Evolutionary conservation across 30 jellyfish, hydroid and myxozoan genomes (phyloP).

Genomic region (Rhopilema esculentum): DNA sequence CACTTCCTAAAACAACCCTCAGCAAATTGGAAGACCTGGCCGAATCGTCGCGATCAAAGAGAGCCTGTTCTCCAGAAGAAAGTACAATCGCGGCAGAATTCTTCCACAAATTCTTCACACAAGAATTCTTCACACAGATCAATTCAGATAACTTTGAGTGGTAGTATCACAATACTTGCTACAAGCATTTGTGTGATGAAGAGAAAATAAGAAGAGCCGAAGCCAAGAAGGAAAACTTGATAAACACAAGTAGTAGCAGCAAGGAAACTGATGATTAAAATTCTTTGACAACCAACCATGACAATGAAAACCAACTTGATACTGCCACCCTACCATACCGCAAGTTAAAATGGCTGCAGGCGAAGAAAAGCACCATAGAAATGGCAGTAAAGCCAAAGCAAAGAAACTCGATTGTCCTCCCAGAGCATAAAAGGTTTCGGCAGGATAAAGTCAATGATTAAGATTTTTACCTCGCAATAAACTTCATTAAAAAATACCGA

Average conservation of each 20-base stretch:
- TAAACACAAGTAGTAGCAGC: neutral
- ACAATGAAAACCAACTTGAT: neutral
- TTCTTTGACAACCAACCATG: neutral
- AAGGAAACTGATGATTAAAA: neutral
- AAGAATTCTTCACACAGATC: too few relatives aligned
- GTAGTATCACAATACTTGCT: conserved; percentile 1
- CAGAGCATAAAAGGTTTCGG: too few relatives aligned
- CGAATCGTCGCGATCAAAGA: too few relatives aligned
- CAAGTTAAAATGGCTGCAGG: neutral
- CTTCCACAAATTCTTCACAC: too few relatives aligned
- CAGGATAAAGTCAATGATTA: too few relatives aligned
- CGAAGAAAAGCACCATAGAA: neutral
- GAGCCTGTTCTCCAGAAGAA: too few relatives aligned
- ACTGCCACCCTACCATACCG: neutral
- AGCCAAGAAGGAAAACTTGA: conserved; percentile 1
- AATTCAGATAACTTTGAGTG: conserved; percentile 1
- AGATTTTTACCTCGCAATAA: too few relatives aligned
- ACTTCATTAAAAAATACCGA: too few relatives aligned
- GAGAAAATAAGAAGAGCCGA: conserved; percentile 8
- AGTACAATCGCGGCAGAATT: too few relatives aligned
- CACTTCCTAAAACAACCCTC: too few relatives aligned
- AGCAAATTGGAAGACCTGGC: too few relatives aligned
- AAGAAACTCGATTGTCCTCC: conserved; percentile 15
- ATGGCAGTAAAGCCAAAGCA: neutral
- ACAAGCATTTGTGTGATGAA: conserved; percentile 4